Percentiles rank a stretch among this genome's conserved stretches.
phyloP scores from a whole-genome alignment of 1,140 invertebrate species.

The Philaenus spumarius region DNA sequence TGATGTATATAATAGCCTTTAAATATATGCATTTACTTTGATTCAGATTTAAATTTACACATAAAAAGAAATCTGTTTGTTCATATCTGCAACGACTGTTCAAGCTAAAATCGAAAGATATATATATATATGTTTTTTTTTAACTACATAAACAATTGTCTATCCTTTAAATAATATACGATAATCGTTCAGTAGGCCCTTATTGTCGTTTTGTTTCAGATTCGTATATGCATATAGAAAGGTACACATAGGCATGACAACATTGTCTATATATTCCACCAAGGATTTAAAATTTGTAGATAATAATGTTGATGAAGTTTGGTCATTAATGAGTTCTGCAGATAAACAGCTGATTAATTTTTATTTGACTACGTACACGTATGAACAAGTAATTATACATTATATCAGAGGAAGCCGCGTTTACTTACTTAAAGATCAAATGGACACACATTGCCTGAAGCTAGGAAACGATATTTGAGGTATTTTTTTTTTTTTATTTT shows the following conservation, averaged over 20 bases:
- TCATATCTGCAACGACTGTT: no score
- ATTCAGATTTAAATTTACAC: no score
- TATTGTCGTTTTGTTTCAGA: constrained; percentile 41
- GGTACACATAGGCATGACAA: constrained; percentile 61
- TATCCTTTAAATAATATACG: constrained; percentile 14
- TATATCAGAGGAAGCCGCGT: constrained; percentile 58
- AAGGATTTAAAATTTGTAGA: constrained; percentile 64
- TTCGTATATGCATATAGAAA: constrained; percentile 65
- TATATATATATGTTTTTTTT: no score
- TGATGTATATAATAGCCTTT: no score
- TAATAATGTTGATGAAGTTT: constrained; percentile 51
- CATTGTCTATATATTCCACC: constrained; percentile 65
- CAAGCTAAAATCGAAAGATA: no score
- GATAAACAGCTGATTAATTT: constrained; percentile 62
- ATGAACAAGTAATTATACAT: constrained; percentile 55
- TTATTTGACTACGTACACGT: constrained; percentile 57
- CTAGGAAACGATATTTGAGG: constrained; percentile 4
- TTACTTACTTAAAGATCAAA: constrained; percentile 63
- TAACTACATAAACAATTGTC: no score
- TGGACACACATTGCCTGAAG: constrained; percentile 40
- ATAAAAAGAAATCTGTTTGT: no score
- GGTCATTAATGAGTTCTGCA: constrained; percentile 44
- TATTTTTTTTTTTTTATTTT: no score
- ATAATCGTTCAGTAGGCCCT: no score
- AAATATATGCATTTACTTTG: no score